These are phyloP conservation scores for Crotalus tigris DNA, from an alignment of 2,113 vertebrate genomes.

Conservation along the genomic window DNA sequence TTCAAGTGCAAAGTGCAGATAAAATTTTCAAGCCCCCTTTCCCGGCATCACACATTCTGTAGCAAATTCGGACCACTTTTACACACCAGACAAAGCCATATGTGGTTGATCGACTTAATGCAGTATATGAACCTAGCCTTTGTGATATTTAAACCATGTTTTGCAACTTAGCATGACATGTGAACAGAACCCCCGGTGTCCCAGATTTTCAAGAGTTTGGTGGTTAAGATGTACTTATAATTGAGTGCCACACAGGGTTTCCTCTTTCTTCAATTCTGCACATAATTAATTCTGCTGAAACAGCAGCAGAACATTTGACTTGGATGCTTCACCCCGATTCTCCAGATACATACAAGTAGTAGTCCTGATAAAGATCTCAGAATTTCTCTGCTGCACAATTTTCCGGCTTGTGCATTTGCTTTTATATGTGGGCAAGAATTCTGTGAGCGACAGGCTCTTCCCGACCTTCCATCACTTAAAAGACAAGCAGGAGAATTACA, in stretches of 20 bases:
- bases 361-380: too few species aligned
- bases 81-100: neutral
- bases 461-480: neutral
- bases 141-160: neutral
- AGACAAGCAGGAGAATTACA: neutral
- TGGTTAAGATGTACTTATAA: neutral
- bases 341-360: neutral
- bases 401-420: neutral
- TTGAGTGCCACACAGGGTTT: neutral
- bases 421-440: neutral
- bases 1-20: neutral
- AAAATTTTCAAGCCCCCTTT: neutral
- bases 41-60: neutral
- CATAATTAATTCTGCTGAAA: neutral
- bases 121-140: neutral
- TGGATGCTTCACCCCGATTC: neutral
- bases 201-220: neutral
- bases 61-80: neutral
- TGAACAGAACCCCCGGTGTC: neutral
- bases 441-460: neutral
- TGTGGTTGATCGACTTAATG: neutral
- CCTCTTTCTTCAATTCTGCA: neutral
- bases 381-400: neutral
- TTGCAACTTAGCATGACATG: neutral
- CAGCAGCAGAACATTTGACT: neutral